Evolutionary conservation across 2,888 invertebrate genomes (phyloP), one percentile per base, ranked within the genome.

Genomic region (Drosophila testacea): DNA sequence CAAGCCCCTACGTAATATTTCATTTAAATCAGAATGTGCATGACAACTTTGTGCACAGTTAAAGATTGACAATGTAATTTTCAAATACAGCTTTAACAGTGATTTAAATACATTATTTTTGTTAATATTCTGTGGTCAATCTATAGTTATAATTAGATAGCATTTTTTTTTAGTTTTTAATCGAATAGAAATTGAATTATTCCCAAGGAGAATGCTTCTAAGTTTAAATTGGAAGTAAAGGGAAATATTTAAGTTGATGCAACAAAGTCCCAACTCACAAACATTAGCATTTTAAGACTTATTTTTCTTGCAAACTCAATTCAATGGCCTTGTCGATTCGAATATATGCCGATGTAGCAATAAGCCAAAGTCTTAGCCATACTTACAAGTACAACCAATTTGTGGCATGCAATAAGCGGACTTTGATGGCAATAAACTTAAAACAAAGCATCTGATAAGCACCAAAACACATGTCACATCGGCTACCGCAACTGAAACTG

Each of bases 381-480:
- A 44, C 38, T 61, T 54, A 27, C 46, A 38, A 59, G 30, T 36
- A 42, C 66, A 57, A 52, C 46, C 7, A 55, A 79, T 69, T 64
- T 64, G 75, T 54, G 75, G 79, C 72, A 63, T 73, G 68, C 60
- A 72, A 44, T 47, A 52, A 41, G 51, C 39, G 11, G 34, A 55
- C 47, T 67, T 55, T 55, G 61, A 78, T 61, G 56, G 36, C 79
- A 66, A 74, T 73, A 73, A 74, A 54, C 63, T 41, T 6, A 48
- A 73, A 60, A 60, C 70, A 66, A 76, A 62, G 44, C 69, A 81
- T 73, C 81, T 62, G 79, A 79, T 78, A 79, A 73, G 46, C 59
- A 6, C 36, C 47, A 62, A 59, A 79, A 81, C 79, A 80, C 77
- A 83, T 83, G 83, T 83, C 73, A 69, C 57, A 55, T 38, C 62